These are phyloP conservation scores for Eristalis intricaria DNA, from an alignment of 2,888 invertebrate species.

Conservation along the genomic window DNA sequence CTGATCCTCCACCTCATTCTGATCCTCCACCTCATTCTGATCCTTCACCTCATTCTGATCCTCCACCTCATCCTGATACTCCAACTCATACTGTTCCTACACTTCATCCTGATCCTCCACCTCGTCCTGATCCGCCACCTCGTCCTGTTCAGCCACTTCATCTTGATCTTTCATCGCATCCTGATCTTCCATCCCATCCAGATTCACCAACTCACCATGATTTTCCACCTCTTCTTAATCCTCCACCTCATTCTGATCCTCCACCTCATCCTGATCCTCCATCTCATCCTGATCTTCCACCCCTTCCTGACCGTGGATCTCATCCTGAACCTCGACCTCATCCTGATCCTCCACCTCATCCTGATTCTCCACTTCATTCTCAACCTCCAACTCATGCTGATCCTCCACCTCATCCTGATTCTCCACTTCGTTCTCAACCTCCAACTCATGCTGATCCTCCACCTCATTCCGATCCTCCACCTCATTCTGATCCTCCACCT, in stretches of 20 bases:
- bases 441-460: neutral
- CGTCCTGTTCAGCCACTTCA: neutral
- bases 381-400: neutral
- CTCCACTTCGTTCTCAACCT: neutral
- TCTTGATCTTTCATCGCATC: neutral
- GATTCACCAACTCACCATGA: neutral
- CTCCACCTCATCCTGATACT: neutral
- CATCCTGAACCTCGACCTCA: neutral
- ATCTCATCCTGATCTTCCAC: neutral
- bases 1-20: neutral
- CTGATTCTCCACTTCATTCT: neutral
- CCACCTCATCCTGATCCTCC: neutral
- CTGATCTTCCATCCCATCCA: neutral
- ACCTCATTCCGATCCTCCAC: slow-evolving; percentile 5
- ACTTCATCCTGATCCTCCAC: neutral
- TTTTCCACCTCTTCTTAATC: neutral
- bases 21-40: neutral
- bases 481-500: slow-evolving; percentile 5
- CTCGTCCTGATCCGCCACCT: neutral
- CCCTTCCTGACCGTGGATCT: neutral
- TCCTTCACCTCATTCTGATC: neutral
- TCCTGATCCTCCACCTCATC: neutral
- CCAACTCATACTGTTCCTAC: neutral
- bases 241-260: neutral
- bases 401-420: slow-evolving; percentile 5